These are phyloP conservation scores for Tiphia femorata DNA, from an alignment of 2,888 invertebrate species.

Conservation along the genomic window DNA sequence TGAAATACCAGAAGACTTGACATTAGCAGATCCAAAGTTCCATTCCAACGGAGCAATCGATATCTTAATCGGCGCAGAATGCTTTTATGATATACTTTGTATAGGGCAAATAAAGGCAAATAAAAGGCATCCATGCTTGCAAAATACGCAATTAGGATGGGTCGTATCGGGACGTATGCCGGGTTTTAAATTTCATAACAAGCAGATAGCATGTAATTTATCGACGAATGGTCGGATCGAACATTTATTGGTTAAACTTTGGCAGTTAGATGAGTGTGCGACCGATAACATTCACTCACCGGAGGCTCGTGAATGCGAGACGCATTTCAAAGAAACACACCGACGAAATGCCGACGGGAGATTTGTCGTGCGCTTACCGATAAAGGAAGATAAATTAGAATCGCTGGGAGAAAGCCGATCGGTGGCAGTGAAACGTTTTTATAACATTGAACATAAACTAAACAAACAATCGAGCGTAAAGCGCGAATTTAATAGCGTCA, in stretches of 20 bases:
- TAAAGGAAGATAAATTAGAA: background rate
- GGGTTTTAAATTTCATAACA: background rate
- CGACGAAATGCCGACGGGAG: background rate
- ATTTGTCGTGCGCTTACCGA: too few species aligned
- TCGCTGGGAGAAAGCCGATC: background rate
- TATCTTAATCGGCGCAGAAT: background rate
- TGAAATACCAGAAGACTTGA: background rate
- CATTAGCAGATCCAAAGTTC: background rate
- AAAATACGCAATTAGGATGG: background rate
- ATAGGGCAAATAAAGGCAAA: background rate
- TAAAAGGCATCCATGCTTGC: background rate
- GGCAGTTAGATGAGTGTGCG: background rate
- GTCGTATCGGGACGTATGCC: background rate
- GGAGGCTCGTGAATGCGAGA: background rate
- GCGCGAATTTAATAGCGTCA: constrained; percentile 6
- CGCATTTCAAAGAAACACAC: background rate
- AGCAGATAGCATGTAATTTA: background rate
- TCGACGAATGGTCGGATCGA: background rate
- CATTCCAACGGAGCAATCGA: background rate
- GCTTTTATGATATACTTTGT: background rate
- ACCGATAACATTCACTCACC: too few species aligned
- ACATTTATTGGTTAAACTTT: background rate
- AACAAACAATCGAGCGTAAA: background rate
- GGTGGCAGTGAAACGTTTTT: constrained; percentile 3
- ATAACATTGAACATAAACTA: constrained; percentile 1